Percentiles rank a stretch among this genome's conserved stretches.
phyloP scores from a whole-genome alignment of 2,113 vertebrate species.

The Pleuronectes platessa region DNA sequence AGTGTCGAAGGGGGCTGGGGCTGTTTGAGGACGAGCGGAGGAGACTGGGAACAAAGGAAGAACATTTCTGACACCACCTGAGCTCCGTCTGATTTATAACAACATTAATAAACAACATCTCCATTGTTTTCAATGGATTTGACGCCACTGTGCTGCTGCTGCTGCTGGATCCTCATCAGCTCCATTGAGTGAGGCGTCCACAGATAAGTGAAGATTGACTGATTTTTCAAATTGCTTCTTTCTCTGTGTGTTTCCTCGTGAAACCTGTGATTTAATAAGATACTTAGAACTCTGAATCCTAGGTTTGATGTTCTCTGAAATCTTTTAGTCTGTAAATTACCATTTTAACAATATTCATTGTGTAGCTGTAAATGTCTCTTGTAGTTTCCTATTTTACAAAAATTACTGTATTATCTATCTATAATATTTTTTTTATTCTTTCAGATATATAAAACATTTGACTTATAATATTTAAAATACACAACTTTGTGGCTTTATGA shows the following conservation, averaged over 20 bases:
- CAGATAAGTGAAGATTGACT: neutral
- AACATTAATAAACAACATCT: neutral
- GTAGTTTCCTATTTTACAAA: too few species aligned
- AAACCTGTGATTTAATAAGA: neutral
- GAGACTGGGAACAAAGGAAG: neutral
- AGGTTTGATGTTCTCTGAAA: neutral
- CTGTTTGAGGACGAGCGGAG: neutral
- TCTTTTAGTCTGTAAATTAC: neutral
- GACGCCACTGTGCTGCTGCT: neutral
- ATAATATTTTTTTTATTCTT: too few species aligned
- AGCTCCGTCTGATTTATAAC: neutral
- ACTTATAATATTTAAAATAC: too few species aligned
- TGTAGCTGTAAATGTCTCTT: too few species aligned
- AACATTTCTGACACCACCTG: neutral
- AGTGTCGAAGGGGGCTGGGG: neutral
- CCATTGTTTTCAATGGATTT: neutral
- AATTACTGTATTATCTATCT: too few species aligned
- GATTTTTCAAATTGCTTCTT: neutral
- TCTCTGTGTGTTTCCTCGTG: neutral
- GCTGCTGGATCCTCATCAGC: conserved; percentile 2
- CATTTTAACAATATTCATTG: too few species aligned
- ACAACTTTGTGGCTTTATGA: neutral
- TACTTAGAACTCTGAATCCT: too few species aligned
- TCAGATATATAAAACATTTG: too few species aligned
- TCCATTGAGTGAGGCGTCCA: neutral